phyloP scores from a whole-genome alignment of 2,113 vertebrate genomes.

The Phyllopteryx taeniolatus region DNA sequence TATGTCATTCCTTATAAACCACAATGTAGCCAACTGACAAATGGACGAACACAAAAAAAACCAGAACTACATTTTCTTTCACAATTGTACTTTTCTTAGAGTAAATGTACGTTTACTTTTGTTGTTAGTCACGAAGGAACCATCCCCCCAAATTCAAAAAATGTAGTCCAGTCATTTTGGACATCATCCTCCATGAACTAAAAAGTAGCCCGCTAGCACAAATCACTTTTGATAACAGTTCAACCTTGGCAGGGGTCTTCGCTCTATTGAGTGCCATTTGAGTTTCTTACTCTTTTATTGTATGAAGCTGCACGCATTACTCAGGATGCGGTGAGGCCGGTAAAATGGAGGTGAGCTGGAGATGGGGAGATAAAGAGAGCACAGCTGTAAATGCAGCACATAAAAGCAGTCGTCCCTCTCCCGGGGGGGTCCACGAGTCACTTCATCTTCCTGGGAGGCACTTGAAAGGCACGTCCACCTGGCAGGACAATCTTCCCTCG shows the following conservation, averaged over 20 bases:
- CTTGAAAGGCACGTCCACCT: slow-evolving; percentile 27
- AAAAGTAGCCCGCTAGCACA: background rate
- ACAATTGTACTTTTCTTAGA: no score
- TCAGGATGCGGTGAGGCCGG: background rate
- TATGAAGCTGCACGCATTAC: background rate
- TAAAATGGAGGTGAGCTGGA: slow-evolving; percentile 1
- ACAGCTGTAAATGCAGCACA: slow-evolving; percentile 12
- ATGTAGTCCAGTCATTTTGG: background rate
- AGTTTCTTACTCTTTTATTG: slow-evolving; percentile 1
- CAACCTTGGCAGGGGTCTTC: background rate
- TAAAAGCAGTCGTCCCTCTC: slow-evolving; percentile 28
- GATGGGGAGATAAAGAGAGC: slow-evolving; percentile 24
- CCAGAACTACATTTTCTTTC: background rate
- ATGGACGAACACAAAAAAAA: background rate
- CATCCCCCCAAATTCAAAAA: background rate
- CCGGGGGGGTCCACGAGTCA: slow-evolving; percentile 10
- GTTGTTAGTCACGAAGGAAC: background rate
- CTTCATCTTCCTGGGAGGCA: slow-evolving; percentile 18
- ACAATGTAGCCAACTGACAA: background rate
- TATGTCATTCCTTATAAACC: background rate
- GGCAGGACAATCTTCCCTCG: background rate
- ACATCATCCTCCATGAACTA: background rate
- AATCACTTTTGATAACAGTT: background rate
- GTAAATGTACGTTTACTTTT: background rate
- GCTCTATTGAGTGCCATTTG: background rate